Percentiles rank a stretch among this genome's conserved stretches.
phyloP scores from a whole-genome alignment of 2,797 vertebrate genomes.

The Euthynnus affinis region DNA sequence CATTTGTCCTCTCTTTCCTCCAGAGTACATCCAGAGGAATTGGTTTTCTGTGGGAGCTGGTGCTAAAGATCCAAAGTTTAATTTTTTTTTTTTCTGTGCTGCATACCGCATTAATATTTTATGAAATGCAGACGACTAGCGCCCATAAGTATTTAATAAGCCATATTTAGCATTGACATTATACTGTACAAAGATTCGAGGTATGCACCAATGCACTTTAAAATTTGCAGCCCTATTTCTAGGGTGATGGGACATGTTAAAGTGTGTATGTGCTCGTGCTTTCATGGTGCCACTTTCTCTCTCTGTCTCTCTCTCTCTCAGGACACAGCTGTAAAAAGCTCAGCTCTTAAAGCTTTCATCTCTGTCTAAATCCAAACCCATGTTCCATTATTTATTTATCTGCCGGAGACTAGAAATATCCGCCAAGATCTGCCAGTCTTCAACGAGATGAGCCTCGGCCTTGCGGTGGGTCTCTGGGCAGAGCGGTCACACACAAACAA shows the following conservation, averaged over 20 bases:
- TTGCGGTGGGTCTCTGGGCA: slow-evolving; percentile 61
- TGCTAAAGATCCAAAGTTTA: slow-evolving; percentile 23
- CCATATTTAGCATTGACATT: slow-evolving; percentile 38
- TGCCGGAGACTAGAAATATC: slow-evolving; percentile 72
- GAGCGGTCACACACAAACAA: slow-evolving; percentile 36
- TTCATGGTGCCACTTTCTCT: slow-evolving; percentile 46
- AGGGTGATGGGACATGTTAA: slow-evolving; percentile 9
- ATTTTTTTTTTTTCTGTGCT: slow-evolving; percentile 25
- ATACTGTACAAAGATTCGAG: slow-evolving; percentile 24
- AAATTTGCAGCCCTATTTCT: slow-evolving; percentile 30
- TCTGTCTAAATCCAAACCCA: slow-evolving; percentile 71
- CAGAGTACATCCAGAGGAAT: slow-evolving; percentile 34
- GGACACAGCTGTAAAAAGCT: slow-evolving; percentile 70
- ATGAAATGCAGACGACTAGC: slow-evolving; percentile 56
- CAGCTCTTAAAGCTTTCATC: slow-evolving; percentile 70
- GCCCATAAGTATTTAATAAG: slow-evolving; percentile 38
- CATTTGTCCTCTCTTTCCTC: slow-evolving; percentile 44
- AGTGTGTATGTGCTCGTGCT: neutral
- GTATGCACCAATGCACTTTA: slow-evolving; percentile 23
- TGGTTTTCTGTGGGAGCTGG: slow-evolving; percentile 13
- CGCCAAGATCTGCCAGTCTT: slow-evolving; percentile 63
- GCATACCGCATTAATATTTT: slow-evolving; percentile 44
- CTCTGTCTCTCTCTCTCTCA: slow-evolving; percentile 37
- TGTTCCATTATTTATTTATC: slow-evolving; percentile 80
- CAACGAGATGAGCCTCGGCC: slow-evolving; percentile 63